phyloP scores from a whole-genome alignment of 2,888 invertebrate genomes.

The Tupiocoris notatus region DNA sequence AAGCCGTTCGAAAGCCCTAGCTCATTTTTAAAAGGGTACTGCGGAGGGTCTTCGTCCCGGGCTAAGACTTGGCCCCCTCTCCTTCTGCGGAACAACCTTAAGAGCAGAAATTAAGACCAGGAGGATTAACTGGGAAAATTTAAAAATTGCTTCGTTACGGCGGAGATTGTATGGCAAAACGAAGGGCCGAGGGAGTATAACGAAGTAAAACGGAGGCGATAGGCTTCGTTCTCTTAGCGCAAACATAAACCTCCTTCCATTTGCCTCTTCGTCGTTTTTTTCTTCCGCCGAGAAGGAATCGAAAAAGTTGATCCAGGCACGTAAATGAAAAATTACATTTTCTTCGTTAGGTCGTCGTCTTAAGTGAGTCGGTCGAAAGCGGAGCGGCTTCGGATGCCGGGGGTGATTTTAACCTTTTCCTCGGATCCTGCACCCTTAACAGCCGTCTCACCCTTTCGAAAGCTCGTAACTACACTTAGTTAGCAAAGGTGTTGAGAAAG shows the following conservation, averaged over 20 bases:
- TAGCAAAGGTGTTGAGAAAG: not conserved
- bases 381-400: not conserved
- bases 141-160: slow-evolving; percentile 49
- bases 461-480: not conserved
- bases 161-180: not conserved
- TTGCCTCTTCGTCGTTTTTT: not conserved
- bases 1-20: slow-evolving; percentile 32
- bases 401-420: not conserved
- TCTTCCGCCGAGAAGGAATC: slow-evolving; percentile 41
- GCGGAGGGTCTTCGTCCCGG: not conserved
- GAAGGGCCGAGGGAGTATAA: not conserved
- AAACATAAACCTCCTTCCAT: slow-evolving; percentile 43
- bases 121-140: slow-evolving; percentile 50
- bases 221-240: slow-evolving; percentile 43
- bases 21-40: slow-evolving; percentile 46
- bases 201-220: slow-evolving; percentile 15
- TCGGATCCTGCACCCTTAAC: not conserved
- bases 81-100: slow-evolving; percentile 37
- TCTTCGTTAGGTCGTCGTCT: slow-evolving; percentile 48
- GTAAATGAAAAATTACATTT: slow-evolving; percentile 51
- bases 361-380: not conserved
- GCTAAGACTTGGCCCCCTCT: slow-evolving; percentile 20
- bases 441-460: not conserved
- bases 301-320: slow-evolving; percentile 50
- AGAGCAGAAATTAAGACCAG: slow-evolving; percentile 51